Evolutionary conservation across 2,888 invertebrate genomes (phyloP), one percentile per base, ranked within the genome.

Genomic region (Atrina japonica): DNA sequence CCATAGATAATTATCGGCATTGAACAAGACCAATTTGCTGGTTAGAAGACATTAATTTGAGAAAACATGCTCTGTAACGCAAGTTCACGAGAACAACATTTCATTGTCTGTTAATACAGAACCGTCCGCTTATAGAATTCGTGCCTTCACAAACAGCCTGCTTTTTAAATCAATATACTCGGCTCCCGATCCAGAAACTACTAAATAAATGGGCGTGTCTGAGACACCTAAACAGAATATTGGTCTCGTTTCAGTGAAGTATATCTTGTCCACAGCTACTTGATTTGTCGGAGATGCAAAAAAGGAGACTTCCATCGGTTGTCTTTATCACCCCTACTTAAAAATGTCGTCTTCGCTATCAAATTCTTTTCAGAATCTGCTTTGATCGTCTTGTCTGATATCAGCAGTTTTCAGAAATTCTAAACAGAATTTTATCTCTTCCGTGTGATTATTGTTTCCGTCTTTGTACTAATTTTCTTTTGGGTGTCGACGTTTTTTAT

Each of bases 81-180:
- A 68, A 49, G 40, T 68, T 68, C 9, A 68, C 30, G n/a, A 68
- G 53, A 65, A 55, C 64, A 29, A 30, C n/a, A 55, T n/a, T n/a
- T n/a, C n/a, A n/a, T n/a, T n/a, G n/a, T n/a, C n/a, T n/a, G n/a
- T n/a, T n/a, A n/a, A n/a, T n/a, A n/a, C n/a, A n/a, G n/a, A n/a
- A n/a, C n/a, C n/a, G n/a, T n/a, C n/a, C n/a, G n/a, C n/a, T n/a
- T 65, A 55, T 29, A 56, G 25, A 47, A 68, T 68, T 55, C 49
- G 45, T 45, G 47, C 45, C 29, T 68, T 61, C 7, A 68, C 45
- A 47, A 50, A 61, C 47, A 68, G 45, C 27, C 55, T 58, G 43
- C 50, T 58, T n/a, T n/a, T n/a, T n/a, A n/a, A n/a, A n/a, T n/a
- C n/a, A n/a, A n/a, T n/a, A n/a, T n/a, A n/a, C n/a, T n/a, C n/a